Evolutionary conservation across 2,113 vertebrate genomes (phyloP).

Genomic region (Triplophysa dalaica): DNA sequence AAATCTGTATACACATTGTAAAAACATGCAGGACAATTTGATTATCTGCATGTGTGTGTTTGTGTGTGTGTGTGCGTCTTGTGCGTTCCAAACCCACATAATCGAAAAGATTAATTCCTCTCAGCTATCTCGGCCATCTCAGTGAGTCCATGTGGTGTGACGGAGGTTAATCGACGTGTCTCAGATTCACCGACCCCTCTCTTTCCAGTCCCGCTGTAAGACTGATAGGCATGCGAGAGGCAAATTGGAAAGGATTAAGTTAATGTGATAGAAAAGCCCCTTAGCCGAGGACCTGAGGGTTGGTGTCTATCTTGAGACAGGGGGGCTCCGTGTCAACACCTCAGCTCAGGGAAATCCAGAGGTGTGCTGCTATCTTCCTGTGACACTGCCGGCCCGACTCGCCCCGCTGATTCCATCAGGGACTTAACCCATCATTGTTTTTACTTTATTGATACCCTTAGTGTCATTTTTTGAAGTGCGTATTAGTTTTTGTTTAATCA

Average conservation of each 20-base stretch:
- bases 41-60: background rate
- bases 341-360: constrained; percentile 63
- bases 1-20: background rate
- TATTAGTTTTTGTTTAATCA: too few relatives aligned
- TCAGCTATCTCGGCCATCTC: constrained; percentile 66
- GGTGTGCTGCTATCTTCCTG: constrained; percentile 47
- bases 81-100: constrained; percentile 39
- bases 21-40: constrained; percentile 18
- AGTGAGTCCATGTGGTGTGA: constrained; percentile 59
- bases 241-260: constrained; percentile 71
- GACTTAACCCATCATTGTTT: background rate
- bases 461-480: background rate
- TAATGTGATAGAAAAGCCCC: constrained; percentile 72
- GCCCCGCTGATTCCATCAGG: background rate
- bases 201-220: constrained; percentile 59
- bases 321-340: constrained; percentile 66
- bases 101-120: constrained; percentile 66
- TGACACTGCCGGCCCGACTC: background rate
- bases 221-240: constrained; percentile 64
- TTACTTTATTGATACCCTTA: background rate
- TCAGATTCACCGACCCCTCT: constrained; percentile 36
- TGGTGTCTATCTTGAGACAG: constrained; percentile 67
- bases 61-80: background rate
- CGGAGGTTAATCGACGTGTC: constrained; percentile 57
- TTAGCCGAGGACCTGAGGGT: constrained; percentile 59